Evolutionary conservation across 2,888 invertebrate species (phyloP).

Genomic region (Piscicola geometra): DNA sequence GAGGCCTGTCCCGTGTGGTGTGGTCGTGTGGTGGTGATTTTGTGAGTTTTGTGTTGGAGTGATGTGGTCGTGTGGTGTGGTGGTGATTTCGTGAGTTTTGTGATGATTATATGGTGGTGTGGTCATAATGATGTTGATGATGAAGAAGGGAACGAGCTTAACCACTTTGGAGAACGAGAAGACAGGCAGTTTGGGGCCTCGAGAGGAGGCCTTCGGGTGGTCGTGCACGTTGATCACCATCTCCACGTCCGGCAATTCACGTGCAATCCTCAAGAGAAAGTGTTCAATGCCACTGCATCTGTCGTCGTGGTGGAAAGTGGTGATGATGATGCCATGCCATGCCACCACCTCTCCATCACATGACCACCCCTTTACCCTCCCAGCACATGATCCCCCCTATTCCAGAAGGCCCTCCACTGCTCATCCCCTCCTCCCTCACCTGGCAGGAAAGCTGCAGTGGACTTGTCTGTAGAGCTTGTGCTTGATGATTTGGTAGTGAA

Average conservation of each 20-base stretch:
- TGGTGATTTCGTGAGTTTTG: too few relatives aligned
- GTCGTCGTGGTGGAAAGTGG: conserved; percentile 58
- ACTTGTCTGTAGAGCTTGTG: conserved; percentile 74
- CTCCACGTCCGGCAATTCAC: conserved; percentile 75
- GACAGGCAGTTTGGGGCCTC: conserved; percentile 67
- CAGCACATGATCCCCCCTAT: too few relatives aligned
- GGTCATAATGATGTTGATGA: too few relatives aligned
- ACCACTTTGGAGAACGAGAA: conserved; percentile 89
- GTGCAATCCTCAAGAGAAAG: conserved; percentile 69
- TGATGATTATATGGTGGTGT: too few relatives aligned
- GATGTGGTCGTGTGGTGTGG: too few relatives aligned
- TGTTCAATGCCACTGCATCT: conserved; percentile 86
- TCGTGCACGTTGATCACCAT: conserved; percentile 82
- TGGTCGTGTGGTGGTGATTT: too few relatives aligned
- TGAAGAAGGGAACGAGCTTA: conserved; percentile 27
- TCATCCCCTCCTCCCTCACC: conserved; percentile 45
- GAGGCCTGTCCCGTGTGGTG: too few relatives aligned
- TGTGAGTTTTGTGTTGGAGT: too few relatives aligned
- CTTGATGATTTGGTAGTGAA: conserved; percentile 76
- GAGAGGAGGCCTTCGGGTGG: conserved; percentile 77
- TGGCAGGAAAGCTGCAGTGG: conserved; percentile 83
- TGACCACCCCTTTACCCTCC: too few relatives aligned
- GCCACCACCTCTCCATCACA: too few relatives aligned
- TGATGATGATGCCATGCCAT: too few relatives aligned
- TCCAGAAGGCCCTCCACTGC: too few relatives aligned